Evolutionary conservation across 1,140 invertebrate species (phyloP).

Genomic region (Brachionus asplanchnoidis): DNA sequence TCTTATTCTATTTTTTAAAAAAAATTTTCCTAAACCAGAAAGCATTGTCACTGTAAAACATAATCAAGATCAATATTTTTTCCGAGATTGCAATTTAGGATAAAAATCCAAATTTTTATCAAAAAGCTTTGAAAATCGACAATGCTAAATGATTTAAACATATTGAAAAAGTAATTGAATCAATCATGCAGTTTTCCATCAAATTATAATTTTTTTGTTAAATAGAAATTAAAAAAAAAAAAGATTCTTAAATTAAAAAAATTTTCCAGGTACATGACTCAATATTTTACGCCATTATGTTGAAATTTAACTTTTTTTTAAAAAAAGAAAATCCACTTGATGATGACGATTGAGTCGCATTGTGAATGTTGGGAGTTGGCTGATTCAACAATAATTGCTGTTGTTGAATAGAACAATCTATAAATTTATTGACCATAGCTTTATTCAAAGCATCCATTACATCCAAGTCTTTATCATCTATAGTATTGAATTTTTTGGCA

Average conservation of each 20-base stretch:
- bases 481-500: not conserved
- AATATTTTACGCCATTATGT: slow-evolving; percentile 2
- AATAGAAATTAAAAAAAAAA: not conserved
- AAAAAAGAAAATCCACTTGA: slow-evolving; percentile 37
- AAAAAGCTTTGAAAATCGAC: not conserved
- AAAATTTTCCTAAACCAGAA: not conserved
- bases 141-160: not conserved
- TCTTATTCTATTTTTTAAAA: not conserved
- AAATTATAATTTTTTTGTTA: not conserved
- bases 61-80: not conserved
- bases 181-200: not conserved
- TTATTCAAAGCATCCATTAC: slow-evolving; percentile 36
- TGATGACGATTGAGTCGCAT: not conserved
- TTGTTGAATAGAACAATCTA: slow-evolving; percentile 21
- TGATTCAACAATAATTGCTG: slow-evolving; percentile 16
- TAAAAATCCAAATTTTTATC: not conserved
- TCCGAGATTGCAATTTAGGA: not conserved
- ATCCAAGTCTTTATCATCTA: slow-evolving; percentile 39
- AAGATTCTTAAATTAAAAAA: not conserved
- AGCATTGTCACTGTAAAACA: not conserved
- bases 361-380: slow-evolving; percentile 12
- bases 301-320: slow-evolving; percentile 39
- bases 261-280: not conserved
- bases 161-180: not conserved
- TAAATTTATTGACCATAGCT: slow-evolving; percentile 24